These are phyloP conservation scores for Grammomys dolichurus DNA, from an alignment of 2,113 vertebrate genomes.

Conservation along the genomic window DNA sequence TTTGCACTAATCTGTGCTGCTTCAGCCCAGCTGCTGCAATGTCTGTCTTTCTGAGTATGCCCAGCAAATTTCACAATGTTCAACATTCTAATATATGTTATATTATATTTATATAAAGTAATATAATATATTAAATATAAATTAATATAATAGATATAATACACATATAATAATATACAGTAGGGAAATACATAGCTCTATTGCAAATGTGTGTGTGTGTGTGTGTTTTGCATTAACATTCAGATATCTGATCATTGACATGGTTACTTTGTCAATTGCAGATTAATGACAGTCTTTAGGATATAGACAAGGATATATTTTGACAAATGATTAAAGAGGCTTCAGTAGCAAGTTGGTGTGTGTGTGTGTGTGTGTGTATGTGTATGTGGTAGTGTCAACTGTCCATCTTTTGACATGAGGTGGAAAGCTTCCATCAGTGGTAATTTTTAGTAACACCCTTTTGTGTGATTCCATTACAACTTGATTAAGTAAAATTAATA, in stretches of 20 bases:
- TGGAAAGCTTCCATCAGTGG: slow-evolving; percentile 73
- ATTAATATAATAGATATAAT: too few species aligned
- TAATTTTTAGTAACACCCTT: slow-evolving; percentile 69
- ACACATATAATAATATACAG: too few species aligned
- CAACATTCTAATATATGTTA: slow-evolving; percentile 16
- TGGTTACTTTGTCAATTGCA: slow-evolving; percentile 71
- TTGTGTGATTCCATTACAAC: slow-evolving; percentile 37
- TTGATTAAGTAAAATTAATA: slow-evolving; percentile 63
- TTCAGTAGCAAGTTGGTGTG: slow-evolving; percentile 46
- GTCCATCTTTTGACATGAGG: slow-evolving; percentile 64
- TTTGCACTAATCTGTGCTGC: slow-evolving; percentile 87
- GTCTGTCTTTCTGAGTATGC: slow-evolving; percentile 73
- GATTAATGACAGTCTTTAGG: slow-evolving; percentile 77
- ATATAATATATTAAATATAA: too few species aligned
- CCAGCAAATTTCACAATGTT: slow-evolving; percentile 73
- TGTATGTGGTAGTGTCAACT: slow-evolving; percentile 45
- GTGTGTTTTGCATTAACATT: slow-evolving; percentile 57
- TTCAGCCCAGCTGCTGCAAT: slow-evolving; percentile 83
- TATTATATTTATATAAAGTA: too few species aligned
- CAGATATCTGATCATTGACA: slow-evolving; percentile 31
- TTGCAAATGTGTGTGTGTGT: too few species aligned
- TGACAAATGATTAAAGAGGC: slow-evolving; percentile 75
- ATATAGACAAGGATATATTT: slow-evolving; percentile 74
- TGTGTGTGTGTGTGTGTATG: too few species aligned
- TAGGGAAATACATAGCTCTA: too few species aligned